Conservation (phyloP, 2,113 vertebrate genomes). For the Dicrurus megarhynchus region DNA sequence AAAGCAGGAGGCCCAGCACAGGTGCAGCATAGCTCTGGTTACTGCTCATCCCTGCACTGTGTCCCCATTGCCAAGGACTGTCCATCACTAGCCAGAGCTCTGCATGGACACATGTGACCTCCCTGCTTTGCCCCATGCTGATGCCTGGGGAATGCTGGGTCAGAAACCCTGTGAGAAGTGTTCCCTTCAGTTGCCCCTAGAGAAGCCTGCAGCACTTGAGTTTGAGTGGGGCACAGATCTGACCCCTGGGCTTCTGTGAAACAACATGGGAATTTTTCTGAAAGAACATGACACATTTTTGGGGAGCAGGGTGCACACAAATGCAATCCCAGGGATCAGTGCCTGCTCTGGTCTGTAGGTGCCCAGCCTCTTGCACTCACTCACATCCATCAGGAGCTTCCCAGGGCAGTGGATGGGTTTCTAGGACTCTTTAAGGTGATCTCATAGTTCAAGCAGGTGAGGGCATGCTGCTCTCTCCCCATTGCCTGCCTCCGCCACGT, state of each 20-base stretch:
- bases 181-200: background rate
- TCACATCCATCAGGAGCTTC: background rate
- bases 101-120: fast-evolving
- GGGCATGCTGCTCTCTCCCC: background rate
- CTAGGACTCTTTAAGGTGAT: background rate
- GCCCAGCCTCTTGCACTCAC: background rate
- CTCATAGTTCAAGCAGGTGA: background rate
- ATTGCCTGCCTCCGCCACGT: fast-evolving
- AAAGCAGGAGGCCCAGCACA: constrained; percentile 81
- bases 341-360: background rate
- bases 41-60: background rate
- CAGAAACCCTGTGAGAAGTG: background rate
- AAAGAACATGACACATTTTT: fast-evolving
- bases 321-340: background rate
- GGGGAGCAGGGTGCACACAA: background rate
- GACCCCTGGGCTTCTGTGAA: background rate
- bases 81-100: background rate
- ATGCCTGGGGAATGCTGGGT: background rate
- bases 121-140: fast-evolving
- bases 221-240: background rate
- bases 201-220: background rate
- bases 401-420: background rate
- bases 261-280: background rate
- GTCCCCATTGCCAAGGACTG: background rate
- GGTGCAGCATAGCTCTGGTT: constrained; percentile 69